These are phyloP conservation scores for Paraescarpia echinospica DNA, from an alignment of 1,140 invertebrate genomes.

Conservation along the genomic window DNA sequence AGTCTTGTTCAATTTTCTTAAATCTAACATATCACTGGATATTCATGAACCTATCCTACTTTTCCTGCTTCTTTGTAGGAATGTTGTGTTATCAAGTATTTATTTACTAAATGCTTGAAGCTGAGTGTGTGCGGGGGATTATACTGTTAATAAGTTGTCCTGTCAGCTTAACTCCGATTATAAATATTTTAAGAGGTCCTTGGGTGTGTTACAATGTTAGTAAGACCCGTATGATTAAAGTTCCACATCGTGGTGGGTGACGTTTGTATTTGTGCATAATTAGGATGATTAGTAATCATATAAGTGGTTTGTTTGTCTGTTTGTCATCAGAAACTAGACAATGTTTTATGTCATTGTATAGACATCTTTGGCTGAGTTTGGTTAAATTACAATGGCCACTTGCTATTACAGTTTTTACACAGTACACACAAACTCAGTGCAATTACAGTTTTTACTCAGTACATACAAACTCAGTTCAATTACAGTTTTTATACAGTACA, in stretches of 20 bases:
- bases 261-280: not conserved
- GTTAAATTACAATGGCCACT: not conserved
- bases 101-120: not conserved
- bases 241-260: not conserved
- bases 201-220: not conserved
- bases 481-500: not conserved
- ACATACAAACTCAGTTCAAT: not conserved
- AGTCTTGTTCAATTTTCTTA: too few species aligned
- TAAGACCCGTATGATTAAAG: not conserved
- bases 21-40: not conserved
- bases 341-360: not conserved
- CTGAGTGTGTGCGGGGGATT: not conserved
- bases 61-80: not conserved
- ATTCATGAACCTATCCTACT: not conserved
- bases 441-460: not conserved
- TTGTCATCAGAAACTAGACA: not conserved
- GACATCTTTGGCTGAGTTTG: not conserved
- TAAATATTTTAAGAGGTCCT: not conserved
- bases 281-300: not conserved
- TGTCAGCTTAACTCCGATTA: not conserved
- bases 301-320: not conserved
- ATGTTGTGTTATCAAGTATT: not conserved
- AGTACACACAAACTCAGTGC: not conserved
- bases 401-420: not conserved
- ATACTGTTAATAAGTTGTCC: not conserved